Percentiles rank a stretch among this genome's conserved stretches.
phyloP scores from a whole-genome alignment of 92 coral and sea anemone species.

The Galaxea fascicularis region DNA sequence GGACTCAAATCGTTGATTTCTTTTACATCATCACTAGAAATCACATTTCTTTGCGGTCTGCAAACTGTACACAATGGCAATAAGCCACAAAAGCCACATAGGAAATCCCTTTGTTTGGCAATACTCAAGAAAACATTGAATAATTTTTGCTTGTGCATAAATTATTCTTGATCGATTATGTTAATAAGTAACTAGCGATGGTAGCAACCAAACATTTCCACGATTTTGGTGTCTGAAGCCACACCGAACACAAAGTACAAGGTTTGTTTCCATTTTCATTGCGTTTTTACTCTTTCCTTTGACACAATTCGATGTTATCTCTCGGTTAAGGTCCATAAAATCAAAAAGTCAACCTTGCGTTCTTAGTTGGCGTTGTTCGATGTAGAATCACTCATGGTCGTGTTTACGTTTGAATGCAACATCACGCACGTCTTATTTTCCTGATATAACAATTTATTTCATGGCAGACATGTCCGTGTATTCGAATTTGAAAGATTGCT shows the following conservation, averaged over 20 bases:
- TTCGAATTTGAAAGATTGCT: background rate
- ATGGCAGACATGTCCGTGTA: background rate
- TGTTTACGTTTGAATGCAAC: conserved; percentile 10
- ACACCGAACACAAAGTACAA: conserved; percentile 5
- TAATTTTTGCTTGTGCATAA: conserved; percentile 30
- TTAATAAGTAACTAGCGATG: conserved; percentile 7
- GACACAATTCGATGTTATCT: background rate
- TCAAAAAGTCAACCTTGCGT: conserved; percentile 8
- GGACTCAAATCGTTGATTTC: background rate
- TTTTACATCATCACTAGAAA: conserved; percentile 2
- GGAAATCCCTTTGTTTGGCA: conserved; percentile 23
- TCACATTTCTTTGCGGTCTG: background rate
- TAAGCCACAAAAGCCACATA: background rate
- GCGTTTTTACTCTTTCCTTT: background rate
- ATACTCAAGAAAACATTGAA: conserved; percentile 23
- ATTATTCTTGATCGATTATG: conserved; percentile 38
- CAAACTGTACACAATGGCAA: conserved; percentile 2
- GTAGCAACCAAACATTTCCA: conserved; percentile 18
- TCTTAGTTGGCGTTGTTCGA: background rate
- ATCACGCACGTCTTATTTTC: background rate
- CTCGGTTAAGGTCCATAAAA: too few species aligned
- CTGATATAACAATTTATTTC: background rate
- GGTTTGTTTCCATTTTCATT: conserved; percentile 19
- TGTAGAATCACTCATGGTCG: background rate
- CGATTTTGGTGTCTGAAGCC: background rate